Evolutionary conservation across 2,888 invertebrate species (phyloP).

Genomic region (Chrysotoxum bicinctum): DNA sequence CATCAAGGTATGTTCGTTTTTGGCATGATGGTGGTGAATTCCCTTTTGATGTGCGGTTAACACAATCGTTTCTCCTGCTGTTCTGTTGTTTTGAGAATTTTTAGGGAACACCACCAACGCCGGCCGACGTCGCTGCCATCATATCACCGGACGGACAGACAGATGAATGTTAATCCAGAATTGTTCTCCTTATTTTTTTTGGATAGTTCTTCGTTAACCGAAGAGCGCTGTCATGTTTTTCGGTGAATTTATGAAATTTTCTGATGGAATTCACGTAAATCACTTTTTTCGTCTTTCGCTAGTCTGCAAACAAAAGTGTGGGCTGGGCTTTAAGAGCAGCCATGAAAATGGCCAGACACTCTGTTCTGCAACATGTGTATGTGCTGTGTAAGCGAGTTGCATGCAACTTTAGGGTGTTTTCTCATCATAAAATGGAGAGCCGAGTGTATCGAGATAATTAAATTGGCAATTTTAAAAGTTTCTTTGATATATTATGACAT

Average conservation of each 20-base stretch:
- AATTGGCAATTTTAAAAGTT: conserved; percentile 71
- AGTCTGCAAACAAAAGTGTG: conserved; percentile 39
- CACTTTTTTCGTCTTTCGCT: conserved; percentile 46
- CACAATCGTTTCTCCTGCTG: conserved; percentile 36
- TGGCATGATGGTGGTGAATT: conserved; percentile 12
- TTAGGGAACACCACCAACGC: conserved; percentile 39
- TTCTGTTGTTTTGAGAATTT: conserved; percentile 46
- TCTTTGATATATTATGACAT: conserved; percentile 72
- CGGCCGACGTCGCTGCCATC: not conserved
- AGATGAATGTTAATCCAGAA: conserved; percentile 63
- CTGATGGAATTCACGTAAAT: conserved; percentile 72
- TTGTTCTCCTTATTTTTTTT: not conserved
- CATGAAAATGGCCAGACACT: conserved; percentile 15
- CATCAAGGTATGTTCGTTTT: conserved; percentile 35
- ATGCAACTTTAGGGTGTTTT: conserved; percentile 69
- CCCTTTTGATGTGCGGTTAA: conserved; percentile 31
- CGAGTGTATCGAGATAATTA: conserved; percentile 63
- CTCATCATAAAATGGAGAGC: conserved; percentile 14
- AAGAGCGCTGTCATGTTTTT: conserved; percentile 30
- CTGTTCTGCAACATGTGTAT: conserved; percentile 58
- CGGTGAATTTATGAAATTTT: conserved; percentile 60
- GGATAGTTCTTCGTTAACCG: too few species aligned
- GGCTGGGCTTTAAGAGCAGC: conserved; percentile 35
- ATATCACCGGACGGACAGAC: conserved; percentile 46
- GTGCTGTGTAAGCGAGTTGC: conserved; percentile 14